Percentiles rank a stretch among this genome's conserved stretches.
phyloP scores from a whole-genome alignment of 2,113 vertebrate genomes.

The Oceanites oceanicus region DNA sequence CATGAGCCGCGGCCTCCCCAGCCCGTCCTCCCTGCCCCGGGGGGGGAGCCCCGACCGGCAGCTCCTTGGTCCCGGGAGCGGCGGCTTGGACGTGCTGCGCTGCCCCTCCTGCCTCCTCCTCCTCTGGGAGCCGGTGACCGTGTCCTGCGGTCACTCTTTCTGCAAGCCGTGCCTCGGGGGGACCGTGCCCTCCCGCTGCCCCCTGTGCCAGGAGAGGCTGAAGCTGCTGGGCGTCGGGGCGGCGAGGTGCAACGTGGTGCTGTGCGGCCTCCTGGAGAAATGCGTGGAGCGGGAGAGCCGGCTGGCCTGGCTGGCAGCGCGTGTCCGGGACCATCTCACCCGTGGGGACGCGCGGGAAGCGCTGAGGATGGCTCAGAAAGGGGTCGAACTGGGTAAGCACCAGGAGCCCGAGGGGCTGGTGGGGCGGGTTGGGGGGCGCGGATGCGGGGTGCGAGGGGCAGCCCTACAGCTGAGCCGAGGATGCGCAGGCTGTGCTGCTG shows the following conservation, averaged over 20 bases:
- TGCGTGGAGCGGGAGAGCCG: slow-evolving; percentile 70
- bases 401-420: fast-evolving
- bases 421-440: fast-evolving
- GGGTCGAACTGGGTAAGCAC: slow-evolving; percentile 76
- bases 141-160: slow-evolving; percentile 85
- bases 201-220: slow-evolving; percentile 74
- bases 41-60: not conserved
- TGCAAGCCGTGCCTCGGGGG: slow-evolving; percentile 79
- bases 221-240: slow-evolving; percentile 61
- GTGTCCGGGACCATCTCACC: slow-evolving; percentile 69
- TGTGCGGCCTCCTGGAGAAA: slow-evolving; percentile 79
- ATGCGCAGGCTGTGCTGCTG: not conserved
- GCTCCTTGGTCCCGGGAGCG: not conserved
- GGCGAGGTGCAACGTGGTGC: slow-evolving; percentile 77
- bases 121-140: slow-evolving; percentile 83
- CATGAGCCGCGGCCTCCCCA: not conserved
- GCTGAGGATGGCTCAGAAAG: slow-evolving; percentile 72
- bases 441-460: not conserved
- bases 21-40: not conserved
- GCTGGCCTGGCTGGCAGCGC: slow-evolving; percentile 53
- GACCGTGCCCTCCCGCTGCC: slow-evolving; percentile 72
- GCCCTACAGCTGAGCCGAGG: fast-evolving
- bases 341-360: slow-evolving; percentile 74
- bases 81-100: slow-evolving; percentile 77
- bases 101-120: slow-evolving; percentile 81